Conservation (phyloP, 1,140 invertebrate genomes). For the Bombus affinis region DNA sequence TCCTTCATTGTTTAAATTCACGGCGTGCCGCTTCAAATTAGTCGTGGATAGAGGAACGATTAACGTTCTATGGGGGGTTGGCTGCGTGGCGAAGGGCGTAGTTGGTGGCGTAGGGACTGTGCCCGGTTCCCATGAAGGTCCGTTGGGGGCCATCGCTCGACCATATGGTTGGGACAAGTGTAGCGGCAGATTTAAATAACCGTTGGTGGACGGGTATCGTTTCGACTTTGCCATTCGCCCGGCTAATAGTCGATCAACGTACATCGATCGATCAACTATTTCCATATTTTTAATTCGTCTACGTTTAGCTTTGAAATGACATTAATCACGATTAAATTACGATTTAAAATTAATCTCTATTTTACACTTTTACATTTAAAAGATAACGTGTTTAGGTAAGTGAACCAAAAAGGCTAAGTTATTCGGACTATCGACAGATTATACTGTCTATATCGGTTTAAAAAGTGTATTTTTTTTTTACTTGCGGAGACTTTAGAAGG, state of each 20-base stretch:
- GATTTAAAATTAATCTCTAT: too few species aligned
- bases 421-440: background rate
- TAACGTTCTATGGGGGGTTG: constrained; percentile 67
- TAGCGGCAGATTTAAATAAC: constrained; percentile 83
- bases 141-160: constrained; percentile 79
- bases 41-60: constrained; percentile 75
- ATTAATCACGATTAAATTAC: background rate
- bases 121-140: constrained; percentile 82
- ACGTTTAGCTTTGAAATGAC: background rate
- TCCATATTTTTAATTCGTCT: background rate
- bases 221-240: constrained; percentile 26
- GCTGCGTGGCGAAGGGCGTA: constrained; percentile 56
- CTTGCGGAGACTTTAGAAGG: background rate
- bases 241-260: constrained; percentile 34
- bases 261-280: background rate
- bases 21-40: constrained; percentile 75
- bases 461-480: background rate
- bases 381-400: background rate
- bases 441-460: too few species aligned
- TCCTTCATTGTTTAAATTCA: constrained; percentile 75
- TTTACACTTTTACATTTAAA: background rate
- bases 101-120: constrained; percentile 69
- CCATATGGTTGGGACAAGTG: constrained; percentile 80
- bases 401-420: background rate
- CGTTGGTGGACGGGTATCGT: constrained; percentile 73